A percentile compares a stretch with the other conserved stretches of the same genome.
Evolutionary conservation across 2,113 vertebrate species (phyloP).

Genomic region (Poeciliopsis retropinna): DNA sequence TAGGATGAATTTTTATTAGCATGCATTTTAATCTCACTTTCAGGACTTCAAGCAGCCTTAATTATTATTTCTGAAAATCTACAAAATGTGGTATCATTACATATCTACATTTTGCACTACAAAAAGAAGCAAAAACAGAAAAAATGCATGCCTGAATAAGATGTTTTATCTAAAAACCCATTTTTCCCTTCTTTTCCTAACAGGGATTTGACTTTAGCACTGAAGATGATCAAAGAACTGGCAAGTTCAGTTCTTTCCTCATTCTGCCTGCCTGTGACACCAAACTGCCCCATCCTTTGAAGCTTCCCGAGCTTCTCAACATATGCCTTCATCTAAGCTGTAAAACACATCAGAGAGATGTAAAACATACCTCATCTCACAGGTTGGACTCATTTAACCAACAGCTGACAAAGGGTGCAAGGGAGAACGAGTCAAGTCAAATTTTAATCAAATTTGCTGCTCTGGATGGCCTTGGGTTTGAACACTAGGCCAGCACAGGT

Average conservation of each 20-base stretch:
- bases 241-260: slow-evolving; percentile 55
- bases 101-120: slow-evolving; percentile 27
- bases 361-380: slow-evolving; percentile 53
- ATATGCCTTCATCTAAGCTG: slow-evolving; percentile 43
- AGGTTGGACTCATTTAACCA: slow-evolving; percentile 39
- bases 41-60: not conserved
- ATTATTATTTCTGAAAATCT: slow-evolving; percentile 26
- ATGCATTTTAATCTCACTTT: slow-evolving; percentile 16
- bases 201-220: slow-evolving; percentile 41
- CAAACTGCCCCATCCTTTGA: slow-evolving; percentile 60
- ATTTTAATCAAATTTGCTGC: slow-evolving; percentile 20
- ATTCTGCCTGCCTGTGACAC: slow-evolving; percentile 52
- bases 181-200: slow-evolving; percentile 27
- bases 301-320: slow-evolving; percentile 42
- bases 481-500: not conserved
- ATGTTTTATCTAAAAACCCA: slow-evolving; percentile 39
- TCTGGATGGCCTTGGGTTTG: slow-evolving; percentile 12
- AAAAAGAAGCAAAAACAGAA: slow-evolving; percentile 30
- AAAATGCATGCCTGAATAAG: slow-evolving; percentile 18
- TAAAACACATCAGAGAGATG: slow-evolving; percentile 56
- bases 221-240: slow-evolving; percentile 66
- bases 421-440: slow-evolving; percentile 27
- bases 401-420: slow-evolving; percentile 34
- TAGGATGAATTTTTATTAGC: slow-evolving; percentile 9
- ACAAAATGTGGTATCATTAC: slow-evolving; percentile 2